These are phyloP conservation scores for Phaethon lepturus DNA, from an alignment of 2,113 vertebrate genomes.

Conservation along the genomic window DNA sequence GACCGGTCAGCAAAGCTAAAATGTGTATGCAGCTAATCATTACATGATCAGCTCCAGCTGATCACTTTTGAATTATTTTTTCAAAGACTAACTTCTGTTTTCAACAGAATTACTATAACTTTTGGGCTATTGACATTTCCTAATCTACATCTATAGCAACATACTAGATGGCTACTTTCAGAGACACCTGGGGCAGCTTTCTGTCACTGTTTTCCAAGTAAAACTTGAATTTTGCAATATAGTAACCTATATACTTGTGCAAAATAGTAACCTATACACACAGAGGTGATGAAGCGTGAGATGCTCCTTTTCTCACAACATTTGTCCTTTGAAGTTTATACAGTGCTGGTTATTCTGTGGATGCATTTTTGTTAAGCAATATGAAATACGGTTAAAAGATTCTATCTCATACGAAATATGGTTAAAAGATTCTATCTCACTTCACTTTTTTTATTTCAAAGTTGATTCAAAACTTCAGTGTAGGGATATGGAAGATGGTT, in stretches of 20 bases:
- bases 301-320: background rate
- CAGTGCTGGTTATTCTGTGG: background rate
- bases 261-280: background rate
- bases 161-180: background rate
- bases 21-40: rapidly evolving
- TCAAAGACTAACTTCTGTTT: background rate
- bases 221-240: background rate
- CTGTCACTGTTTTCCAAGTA: background rate
- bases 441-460: background rate
- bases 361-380: rapidly evolving
- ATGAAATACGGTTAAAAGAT: background rate
- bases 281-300: background rate
- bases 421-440: background rate
- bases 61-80: background rate
- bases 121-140: background rate
- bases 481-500: background rate
- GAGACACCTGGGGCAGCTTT: background rate
- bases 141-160: background rate
- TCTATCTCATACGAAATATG: background rate
- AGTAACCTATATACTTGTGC: background rate
- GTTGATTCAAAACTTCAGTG: background rate
- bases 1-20: background rate
- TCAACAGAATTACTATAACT: background rate
- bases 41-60: background rate
- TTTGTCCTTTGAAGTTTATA: background rate